These are phyloP conservation scores for Cordylochernes scorpioides DNA, from an alignment of 2,888 invertebrate species.

Conservation along the genomic window DNA sequence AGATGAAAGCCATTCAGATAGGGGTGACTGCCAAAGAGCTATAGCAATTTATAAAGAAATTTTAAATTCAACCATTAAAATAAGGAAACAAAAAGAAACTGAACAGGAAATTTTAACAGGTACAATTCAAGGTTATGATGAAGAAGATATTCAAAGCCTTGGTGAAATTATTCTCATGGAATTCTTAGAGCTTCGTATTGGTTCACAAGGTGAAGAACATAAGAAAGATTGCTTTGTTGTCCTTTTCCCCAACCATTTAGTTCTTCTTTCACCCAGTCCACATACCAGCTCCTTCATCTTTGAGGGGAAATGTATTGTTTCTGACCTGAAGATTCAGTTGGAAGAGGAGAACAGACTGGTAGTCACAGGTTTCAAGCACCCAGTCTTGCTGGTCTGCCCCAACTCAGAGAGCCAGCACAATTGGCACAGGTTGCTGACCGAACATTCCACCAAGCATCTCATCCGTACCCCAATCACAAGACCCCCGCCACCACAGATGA, in stretches of 20 bases:
- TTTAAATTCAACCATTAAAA: too few relatives aligned
- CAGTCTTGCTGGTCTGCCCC: too few relatives aligned
- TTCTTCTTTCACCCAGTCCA: slow-evolving; percentile 68
- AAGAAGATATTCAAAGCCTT: slow-evolving; percentile 39
- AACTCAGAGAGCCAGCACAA: too few relatives aligned
- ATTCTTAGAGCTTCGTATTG: slow-evolving; percentile 61
- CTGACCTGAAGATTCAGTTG: too few relatives aligned
- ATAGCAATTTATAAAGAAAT: slow-evolving; percentile 82
- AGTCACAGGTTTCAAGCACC: too few relatives aligned
- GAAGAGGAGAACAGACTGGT: too few relatives aligned
- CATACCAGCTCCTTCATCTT: slow-evolving; percentile 81
- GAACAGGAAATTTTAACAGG: slow-evolving; percentile 83
- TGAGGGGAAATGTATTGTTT: too few relatives aligned
- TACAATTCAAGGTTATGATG: slow-evolving; percentile 83
- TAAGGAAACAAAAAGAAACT: slow-evolving; percentile 73
- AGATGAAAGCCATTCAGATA: slow-evolving; percentile 75
- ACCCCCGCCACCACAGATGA: too few relatives aligned
- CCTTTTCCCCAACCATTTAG: slow-evolving; percentile 58
- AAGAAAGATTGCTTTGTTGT: slow-evolving; percentile 56
- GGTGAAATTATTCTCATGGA: slow-evolving; percentile 80
- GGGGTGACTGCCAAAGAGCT: slow-evolving; percentile 86
- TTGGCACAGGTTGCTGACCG: too few relatives aligned
- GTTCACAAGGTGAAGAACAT: slow-evolving; percentile 35
- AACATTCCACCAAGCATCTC: too few relatives aligned
- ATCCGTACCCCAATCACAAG: too few relatives aligned